These are phyloP conservation scores for Eudyptes chrysolophus DNA, from an alignment of 2,113 vertebrate species.

Conservation along the genomic window DNA sequence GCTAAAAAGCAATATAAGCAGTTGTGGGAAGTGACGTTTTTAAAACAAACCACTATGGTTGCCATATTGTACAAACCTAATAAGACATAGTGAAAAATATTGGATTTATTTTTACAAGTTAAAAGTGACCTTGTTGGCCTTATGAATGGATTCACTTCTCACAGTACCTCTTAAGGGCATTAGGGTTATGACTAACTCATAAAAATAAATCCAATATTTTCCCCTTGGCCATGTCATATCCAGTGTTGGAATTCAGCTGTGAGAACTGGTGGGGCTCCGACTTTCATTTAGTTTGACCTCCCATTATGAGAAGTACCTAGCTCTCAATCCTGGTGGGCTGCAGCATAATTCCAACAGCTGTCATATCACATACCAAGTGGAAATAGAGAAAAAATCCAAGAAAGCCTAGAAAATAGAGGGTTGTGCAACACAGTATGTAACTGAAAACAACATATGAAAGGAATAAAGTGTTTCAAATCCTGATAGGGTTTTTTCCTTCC, in stretches of 20 bases:
- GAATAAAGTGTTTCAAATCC: not conserved
- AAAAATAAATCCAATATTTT: slow-evolving; percentile 85
- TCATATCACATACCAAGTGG: not conserved
- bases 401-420: not conserved
- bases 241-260: slow-evolving; percentile 74
- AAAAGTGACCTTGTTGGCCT: slow-evolving; percentile 77
- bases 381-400: not conserved
- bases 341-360: not conserved
- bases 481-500: not conserved
- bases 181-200: slow-evolving; percentile 82
- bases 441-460: not conserved
- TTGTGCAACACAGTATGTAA: not conserved
- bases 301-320: slow-evolving; percentile 66
- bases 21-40: slow-evolving; percentile 51
- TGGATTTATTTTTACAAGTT: slow-evolving; percentile 85
- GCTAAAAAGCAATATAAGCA: slow-evolving; percentile 48
- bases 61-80: slow-evolving; percentile 78
- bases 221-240: slow-evolving; percentile 80
- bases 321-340: slow-evolving; percentile 49
- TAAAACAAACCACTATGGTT: slow-evolving; percentile 57
- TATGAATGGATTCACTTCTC: slow-evolving; percentile 78
- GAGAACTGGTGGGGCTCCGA: slow-evolving; percentile 54
- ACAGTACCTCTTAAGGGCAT: slow-evolving; percentile 77
- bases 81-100: slow-evolving; percentile 82
- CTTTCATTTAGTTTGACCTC: slow-evolving; percentile 78